A percentile compares a stretch with the other conserved stretches of the same genome.
Conservation (phyloP, 2,113 vertebrate species). For the Nymphicus hollandicus region DNA sequence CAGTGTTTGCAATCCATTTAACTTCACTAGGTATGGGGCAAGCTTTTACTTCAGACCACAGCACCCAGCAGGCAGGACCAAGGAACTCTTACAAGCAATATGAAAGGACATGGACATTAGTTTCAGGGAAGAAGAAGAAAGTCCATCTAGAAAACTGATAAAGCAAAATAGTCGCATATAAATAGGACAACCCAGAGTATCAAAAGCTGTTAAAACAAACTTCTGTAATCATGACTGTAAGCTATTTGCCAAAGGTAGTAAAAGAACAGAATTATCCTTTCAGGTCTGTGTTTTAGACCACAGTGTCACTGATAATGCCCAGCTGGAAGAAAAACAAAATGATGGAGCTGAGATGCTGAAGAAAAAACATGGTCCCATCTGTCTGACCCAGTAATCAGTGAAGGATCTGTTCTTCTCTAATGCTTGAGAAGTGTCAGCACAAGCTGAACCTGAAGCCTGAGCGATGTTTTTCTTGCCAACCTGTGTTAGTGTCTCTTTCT, state of each 20-base stretch:
- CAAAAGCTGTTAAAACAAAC: neutral
- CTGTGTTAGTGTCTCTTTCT: neutral
- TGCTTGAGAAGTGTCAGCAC: neutral
- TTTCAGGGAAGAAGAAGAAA: neutral
- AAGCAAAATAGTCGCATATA: neutral
- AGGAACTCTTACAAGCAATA: neutral
- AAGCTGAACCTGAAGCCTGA: neutral
- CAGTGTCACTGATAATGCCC: neutral
- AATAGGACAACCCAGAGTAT: neutral
- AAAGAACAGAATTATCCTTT: neutral
- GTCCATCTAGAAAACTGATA: neutral
- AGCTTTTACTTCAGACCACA: neutral
- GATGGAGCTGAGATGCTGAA: neutral
- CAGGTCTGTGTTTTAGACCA: neutral
- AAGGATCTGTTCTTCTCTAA: neutral
- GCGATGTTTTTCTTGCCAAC: constrained; percentile 14
- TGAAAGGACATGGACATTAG: fast-evolving
- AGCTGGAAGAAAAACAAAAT: neutral
- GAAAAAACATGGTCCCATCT: neutral
- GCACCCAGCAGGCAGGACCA: neutral
- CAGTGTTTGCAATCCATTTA: neutral
- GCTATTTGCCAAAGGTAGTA: neutral
- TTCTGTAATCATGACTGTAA: neutral
- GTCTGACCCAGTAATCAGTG: neutral
- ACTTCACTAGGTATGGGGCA: neutral